These are phyloP conservation scores for Echinops telfairi DNA, from an alignment of 2,113 vertebrate genomes.

Conservation along the genomic window DNA sequence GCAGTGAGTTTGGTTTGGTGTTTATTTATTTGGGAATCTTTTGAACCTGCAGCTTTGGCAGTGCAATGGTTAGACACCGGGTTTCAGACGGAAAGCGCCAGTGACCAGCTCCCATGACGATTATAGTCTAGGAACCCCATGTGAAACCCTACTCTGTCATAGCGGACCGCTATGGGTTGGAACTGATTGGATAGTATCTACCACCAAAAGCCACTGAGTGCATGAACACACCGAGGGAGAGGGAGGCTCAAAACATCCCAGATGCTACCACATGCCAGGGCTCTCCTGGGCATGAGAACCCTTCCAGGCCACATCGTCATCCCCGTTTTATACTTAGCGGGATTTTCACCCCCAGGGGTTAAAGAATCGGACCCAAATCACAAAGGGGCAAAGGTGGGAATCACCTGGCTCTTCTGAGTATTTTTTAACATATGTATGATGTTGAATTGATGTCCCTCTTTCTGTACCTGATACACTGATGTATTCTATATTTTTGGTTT, in stretches of 20 bases:
- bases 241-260: too few relatives aligned
- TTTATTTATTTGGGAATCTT: too few relatives aligned
- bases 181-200: background rate
- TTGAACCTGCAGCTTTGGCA: background rate
- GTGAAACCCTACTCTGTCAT: background rate
- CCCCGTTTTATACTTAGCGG: too few relatives aligned
- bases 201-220: background rate
- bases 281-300: fast-evolving
- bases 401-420: background rate
- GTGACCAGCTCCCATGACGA: background rate
- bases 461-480: background rate
- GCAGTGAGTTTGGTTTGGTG: too few relatives aligned
- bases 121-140: background rate
- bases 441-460: background rate
- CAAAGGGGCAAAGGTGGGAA: background rate
- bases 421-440: background rate
- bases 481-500: background rate
- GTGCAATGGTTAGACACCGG: background rate
- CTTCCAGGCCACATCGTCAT: fast-evolving
- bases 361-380: background rate
- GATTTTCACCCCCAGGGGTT: background rate
- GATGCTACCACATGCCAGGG: too few relatives aligned
- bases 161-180: background rate
- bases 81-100: background rate
- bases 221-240: background rate